phyloP scores from a whole-genome alignment of 2,888 invertebrate species.

The Erebia palarica region DNA sequence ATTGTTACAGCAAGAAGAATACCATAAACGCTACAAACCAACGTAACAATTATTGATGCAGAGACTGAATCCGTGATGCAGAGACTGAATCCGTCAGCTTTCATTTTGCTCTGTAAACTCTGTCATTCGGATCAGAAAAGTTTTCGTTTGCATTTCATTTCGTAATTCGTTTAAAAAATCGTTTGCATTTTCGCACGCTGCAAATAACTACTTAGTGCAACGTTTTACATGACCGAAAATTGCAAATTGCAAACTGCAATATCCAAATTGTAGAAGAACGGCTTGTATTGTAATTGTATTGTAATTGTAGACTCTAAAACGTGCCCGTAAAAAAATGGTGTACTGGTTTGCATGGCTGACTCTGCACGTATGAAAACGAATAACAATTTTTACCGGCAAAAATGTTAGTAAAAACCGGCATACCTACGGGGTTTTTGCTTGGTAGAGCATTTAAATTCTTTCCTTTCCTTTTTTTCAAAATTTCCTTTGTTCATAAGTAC shows the following conservation, averaged over 20 bases:
- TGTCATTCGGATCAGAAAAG: not conserved
- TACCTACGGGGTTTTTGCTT: not conserved
- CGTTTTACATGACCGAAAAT: not conserved
- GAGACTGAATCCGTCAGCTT: too few species aligned
- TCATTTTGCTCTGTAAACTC: too few species aligned
- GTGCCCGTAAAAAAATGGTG: constrained; percentile 4
- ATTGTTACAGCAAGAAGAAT: too few species aligned
- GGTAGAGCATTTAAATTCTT: too few species aligned
- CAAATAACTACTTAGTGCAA: not conserved
- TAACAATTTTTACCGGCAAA: constrained; percentile 3
- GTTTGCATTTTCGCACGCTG: constrained; percentile 4
- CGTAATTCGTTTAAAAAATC: not conserved
- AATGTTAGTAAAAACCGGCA: not conserved
- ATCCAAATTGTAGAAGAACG: not conserved
- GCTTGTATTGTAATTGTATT: too few species aligned
- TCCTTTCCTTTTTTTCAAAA: too few species aligned
- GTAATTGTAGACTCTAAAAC: not conserved
- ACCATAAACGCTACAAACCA: too few species aligned
- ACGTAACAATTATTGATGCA: too few species aligned
- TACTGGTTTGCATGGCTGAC: constrained; percentile 22
- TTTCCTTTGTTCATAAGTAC: too few species aligned
- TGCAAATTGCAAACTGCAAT: constrained; percentile 2
- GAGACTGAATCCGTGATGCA: too few species aligned
- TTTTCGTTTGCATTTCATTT: not conserved
- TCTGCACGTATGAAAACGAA: not conserved